Percentiles rank a stretch among this genome's conserved stretches.
Conservation (phyloP, 2,113 vertebrate genomes). For the Callorhinus ursinus region DNA sequence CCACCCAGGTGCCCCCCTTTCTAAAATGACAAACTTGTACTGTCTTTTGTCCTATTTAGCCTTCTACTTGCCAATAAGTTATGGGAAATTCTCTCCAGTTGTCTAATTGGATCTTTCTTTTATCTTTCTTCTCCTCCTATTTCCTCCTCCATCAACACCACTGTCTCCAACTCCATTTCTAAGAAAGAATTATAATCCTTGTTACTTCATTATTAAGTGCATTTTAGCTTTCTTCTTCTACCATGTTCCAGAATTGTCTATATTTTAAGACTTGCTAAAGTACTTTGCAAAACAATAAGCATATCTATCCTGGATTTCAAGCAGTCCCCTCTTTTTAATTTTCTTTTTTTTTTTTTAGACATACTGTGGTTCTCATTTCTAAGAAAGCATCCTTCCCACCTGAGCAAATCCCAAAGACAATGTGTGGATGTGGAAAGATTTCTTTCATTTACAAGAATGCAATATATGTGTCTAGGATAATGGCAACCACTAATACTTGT, state of each 20-base stretch:
- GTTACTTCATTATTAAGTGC: background rate
- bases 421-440: background rate
- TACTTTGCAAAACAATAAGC: background rate
- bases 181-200: background rate
- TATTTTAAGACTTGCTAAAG: background rate
- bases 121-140: background rate
- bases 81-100: background rate
- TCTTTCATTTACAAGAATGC: background rate
- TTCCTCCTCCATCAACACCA: background rate
- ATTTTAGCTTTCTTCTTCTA: background rate
- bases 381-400: background rate
- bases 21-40: background rate
- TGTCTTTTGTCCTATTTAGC: background rate
- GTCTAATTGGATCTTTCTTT: background rate
- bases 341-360: background rate
- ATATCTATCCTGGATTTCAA: background rate
- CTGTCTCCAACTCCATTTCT: background rate
- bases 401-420: background rate
- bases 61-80: background rate
- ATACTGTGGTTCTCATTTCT: background rate
- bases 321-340: background rate
- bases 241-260: background rate
- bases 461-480: background rate
- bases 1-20: background rate
- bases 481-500: background rate